phyloP scores from a whole-genome alignment of 2,888 invertebrate species.

The Tipula confusa region DNA sequence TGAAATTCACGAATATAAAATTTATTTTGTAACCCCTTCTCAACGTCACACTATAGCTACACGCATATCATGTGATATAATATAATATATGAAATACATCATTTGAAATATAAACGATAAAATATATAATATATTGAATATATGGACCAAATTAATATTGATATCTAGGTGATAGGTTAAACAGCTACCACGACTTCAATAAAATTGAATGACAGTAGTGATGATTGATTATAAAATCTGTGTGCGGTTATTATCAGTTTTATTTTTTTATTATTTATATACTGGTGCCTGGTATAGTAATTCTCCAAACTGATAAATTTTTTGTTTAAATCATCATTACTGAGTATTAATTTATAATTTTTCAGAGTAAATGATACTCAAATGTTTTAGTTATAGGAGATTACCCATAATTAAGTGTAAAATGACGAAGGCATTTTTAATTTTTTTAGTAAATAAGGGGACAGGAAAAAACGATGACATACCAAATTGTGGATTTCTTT shows the following conservation, averaged over 20 bases:
- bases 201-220: not conserved
- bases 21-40: not conserved
- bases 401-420: too few relatives aligned
- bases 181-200: conserved; percentile 20
- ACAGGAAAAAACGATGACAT: too few relatives aligned
- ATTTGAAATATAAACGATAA: not conserved
- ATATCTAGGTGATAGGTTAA: conserved; percentile 20
- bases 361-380: too few relatives aligned
- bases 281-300: not conserved
- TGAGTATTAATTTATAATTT: too few relatives aligned
- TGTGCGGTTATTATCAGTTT: not conserved
- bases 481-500: too few relatives aligned
- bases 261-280: not conserved
- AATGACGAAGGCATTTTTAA: too few relatives aligned
- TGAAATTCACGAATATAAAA: not conserved
- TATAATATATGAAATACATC: not conserved
- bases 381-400: too few relatives aligned
- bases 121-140: not conserved
- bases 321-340: not conserved
- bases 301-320: not conserved
- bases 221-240: not conserved
- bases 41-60: not conserved
- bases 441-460: too few relatives aligned
- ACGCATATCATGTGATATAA: too few relatives aligned
- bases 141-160: conserved; percentile 20